phyloP scores from a whole-genome alignment of 2,888 invertebrate species.

The Spodoptera littoralis region DNA sequence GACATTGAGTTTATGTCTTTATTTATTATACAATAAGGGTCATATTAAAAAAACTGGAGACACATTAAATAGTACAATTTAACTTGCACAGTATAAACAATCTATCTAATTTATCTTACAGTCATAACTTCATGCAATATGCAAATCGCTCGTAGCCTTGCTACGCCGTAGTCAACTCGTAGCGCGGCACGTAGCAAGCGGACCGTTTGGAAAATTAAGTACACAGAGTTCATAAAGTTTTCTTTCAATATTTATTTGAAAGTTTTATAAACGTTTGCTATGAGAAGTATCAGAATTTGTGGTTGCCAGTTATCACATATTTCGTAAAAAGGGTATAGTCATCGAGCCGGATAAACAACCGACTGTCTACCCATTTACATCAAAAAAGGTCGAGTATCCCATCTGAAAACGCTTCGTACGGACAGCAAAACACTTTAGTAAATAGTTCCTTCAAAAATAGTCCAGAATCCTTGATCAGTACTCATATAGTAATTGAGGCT shows the following conservation, averaged over 20 bases:
- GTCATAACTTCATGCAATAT: no score
- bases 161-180: slow-evolving; percentile 38
- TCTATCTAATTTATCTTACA: no score
- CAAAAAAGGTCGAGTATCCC: slow-evolving; percentile 34
- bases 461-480: slow-evolving; percentile 39
- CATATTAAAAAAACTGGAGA: no score
- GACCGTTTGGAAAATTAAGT: no score
- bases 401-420: slow-evolving; percentile 23
- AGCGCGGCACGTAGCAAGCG: slow-evolving; percentile 7
- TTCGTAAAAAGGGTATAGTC: slow-evolving; percentile 36
- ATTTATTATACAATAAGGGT: no score
- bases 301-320: slow-evolving; percentile 31
- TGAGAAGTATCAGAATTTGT: slow-evolving; percentile 9
- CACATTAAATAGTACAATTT: no score
- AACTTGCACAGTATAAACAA: no score
- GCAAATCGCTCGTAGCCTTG: slow-evolving; percentile 18
- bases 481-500: slow-evolving; percentile 36
- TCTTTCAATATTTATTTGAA: neutral
- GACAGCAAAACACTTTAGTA: slow-evolving; percentile 38
- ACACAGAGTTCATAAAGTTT: no score
- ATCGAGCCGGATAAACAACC: slow-evolving; percentile 17
- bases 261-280: slow-evolving; percentile 11
- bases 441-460: slow-evolving; percentile 39
- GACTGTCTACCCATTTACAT: slow-evolving; percentile 18
- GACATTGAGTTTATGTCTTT: neutral